Evolutionary conservation across 2,113 vertebrate genomes (phyloP).

Genomic region (Telmatochromis sp.): DNA sequence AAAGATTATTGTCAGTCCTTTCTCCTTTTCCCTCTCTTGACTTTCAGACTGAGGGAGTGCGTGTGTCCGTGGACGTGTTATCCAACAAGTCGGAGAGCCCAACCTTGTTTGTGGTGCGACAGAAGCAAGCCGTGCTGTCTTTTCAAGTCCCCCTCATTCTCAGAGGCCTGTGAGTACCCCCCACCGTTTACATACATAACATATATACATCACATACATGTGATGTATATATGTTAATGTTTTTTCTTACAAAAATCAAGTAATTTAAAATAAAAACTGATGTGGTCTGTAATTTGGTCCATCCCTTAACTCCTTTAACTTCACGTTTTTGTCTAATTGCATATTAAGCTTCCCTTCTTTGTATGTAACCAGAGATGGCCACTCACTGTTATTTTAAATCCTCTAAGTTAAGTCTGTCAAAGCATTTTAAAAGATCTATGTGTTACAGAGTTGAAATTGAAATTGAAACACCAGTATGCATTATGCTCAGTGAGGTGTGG

Average conservation of each 20-base stretch:
- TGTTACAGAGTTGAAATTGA: not conserved
- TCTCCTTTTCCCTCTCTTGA: not conserved
- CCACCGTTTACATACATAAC: not conserved
- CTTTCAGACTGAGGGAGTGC: constrained; percentile 84
- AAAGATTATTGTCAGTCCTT: accelerated
- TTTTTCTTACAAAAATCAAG: not conserved
- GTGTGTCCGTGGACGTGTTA: constrained; percentile 84
- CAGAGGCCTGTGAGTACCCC: constrained; percentile 88
- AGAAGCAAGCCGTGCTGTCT: constrained; percentile 93
- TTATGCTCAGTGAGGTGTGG: not conserved
- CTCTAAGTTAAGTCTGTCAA: not conserved
- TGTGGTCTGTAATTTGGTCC: not conserved
- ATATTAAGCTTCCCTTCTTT: not conserved
- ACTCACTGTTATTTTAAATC: not conserved
- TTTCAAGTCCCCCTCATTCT: constrained; percentile 96
- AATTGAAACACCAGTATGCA: not conserved
- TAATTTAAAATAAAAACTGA: not conserved
- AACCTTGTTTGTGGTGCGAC: constrained; percentile 88
- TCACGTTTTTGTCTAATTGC: not conserved
- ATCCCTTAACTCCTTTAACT: not conserved
- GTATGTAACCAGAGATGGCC: not conserved
- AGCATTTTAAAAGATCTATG: not conserved
- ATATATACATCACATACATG: not conserved
- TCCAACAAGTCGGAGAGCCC: constrained; percentile 74
- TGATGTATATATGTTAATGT: not conserved